phyloP scores from a whole-genome alignment of 2,113 vertebrate genomes.

The Cervus canadensis region DNA sequence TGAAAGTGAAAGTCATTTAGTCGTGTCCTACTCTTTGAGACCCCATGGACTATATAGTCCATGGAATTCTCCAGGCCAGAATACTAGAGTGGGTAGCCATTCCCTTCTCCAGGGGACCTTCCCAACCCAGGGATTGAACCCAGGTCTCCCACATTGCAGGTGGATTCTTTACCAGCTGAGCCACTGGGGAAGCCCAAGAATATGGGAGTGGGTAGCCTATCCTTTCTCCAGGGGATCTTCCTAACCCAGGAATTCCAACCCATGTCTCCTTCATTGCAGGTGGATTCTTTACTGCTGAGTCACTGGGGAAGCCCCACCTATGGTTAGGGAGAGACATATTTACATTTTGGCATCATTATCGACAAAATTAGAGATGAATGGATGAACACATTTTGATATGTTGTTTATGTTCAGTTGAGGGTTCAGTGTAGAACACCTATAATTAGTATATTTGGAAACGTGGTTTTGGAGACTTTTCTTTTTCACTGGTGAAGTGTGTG shows the following conservation, averaged over 20 bases:
- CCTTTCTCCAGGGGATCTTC: background rate
- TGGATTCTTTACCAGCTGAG: background rate
- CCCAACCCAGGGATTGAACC: background rate
- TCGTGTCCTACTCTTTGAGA: background rate
- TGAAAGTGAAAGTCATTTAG: background rate
- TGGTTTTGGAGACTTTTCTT: background rate
- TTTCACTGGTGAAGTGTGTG: background rate
- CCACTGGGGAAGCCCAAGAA: background rate
- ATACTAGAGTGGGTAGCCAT: background rate
- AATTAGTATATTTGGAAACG: background rate
- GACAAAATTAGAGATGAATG: background rate
- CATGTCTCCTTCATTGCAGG: background rate
- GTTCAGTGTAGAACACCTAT: background rate
- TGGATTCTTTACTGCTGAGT: background rate
- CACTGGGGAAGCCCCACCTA: background rate
- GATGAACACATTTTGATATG: background rate
- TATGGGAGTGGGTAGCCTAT: background rate
- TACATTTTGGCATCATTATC: conserved; percentile 1
- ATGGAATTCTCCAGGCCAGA: background rate
- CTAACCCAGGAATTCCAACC: background rate
- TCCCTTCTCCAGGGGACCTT: background rate
- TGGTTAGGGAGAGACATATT: background rate
- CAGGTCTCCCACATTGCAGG: background rate
- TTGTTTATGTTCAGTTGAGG: background rate
- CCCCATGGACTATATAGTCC: background rate